Base-by-base conservation (phyloP, 2,797 vertebrate genomes). In the Propithecus deckenii region DNA sequence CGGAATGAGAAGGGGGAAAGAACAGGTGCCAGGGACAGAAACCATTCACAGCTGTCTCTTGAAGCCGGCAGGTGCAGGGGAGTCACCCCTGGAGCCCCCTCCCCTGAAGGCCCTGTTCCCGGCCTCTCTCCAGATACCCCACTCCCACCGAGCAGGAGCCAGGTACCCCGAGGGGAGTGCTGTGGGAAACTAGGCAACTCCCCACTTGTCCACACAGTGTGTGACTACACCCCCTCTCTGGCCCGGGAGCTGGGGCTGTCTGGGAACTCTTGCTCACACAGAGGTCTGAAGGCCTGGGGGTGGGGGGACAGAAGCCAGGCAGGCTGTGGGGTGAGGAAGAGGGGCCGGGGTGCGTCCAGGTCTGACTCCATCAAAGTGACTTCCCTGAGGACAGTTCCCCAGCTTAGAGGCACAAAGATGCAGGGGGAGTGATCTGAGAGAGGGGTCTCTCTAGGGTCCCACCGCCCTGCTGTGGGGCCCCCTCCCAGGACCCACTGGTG, bases 31-130 rank as follows among this genome's bases (percentile, higher is more conserved):
- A 30, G 63, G 55, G 20, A 8, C 9, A 4, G 15, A 46, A 76
- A 13, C 76, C 0, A 6, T 4, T 48, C 52, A 13, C 6, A 35
- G 4, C 38, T 1, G 1, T 63, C 22, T 14, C 28, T 30, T 13
- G 30, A 67, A 61, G 35, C 28, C 0, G 0, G 23, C 32, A 25
- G 30, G 28, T 18, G 14, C 20, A 86, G 46, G 28, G 67, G 86
- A 25, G 9, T 48, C 61, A 12, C 18, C 11, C 43, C 12, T 2
- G 48, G 32, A 25, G 48, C 2, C 7, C 25, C 75, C 43, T n/a
- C 15, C 7, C 35, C 71, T n/a, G 30, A n/a, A 4, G 59, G n/a
- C 50, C 38, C 52, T 35, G 38, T 4, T 32, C 8, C 23, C 13
- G 14, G 55, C 1, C 23, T 23, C 57, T 57, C 87, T 83, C 23